Percentiles rank a stretch among this genome's conserved stretches.
Conservation (phyloP, 2,797 vertebrate genomes). For the Rhyacichthys aspro region DNA sequence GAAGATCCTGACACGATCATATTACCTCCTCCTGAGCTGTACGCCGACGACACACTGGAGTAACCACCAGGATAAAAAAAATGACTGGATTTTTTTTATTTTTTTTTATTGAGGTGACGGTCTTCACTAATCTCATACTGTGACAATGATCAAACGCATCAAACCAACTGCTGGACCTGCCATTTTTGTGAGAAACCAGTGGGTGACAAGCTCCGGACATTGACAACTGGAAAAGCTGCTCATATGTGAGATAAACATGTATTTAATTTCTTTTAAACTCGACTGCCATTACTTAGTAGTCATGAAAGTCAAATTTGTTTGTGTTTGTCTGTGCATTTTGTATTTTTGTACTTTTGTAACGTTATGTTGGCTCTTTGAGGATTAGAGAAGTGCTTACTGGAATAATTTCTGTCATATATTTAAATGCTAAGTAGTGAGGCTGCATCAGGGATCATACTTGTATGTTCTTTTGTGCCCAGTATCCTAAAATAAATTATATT, state of each 20-base stretch:
- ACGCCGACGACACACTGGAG: slow-evolving; percentile 62
- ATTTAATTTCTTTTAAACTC: not conserved
- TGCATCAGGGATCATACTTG: no score
- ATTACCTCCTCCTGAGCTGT: slow-evolving; percentile 80
- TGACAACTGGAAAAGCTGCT: no score
- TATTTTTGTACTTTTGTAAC: slow-evolving; percentile 26
- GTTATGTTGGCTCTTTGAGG: slow-evolving; percentile 15
- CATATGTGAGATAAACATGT: not conserved
- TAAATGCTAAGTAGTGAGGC: slow-evolving; percentile 6
- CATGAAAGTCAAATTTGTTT: slow-evolving; percentile 3
- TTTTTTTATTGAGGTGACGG: slow-evolving; percentile 12
- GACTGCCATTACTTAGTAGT: no score
- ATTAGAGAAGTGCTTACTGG: slow-evolving; percentile 8
- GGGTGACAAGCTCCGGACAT: not conserved
- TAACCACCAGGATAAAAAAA: slow-evolving; percentile 29
- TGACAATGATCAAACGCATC: slow-evolving; percentile 19
- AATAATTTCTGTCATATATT: slow-evolving; percentile 20
- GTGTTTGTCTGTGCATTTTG: slow-evolving; percentile 22
- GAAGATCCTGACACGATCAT: slow-evolving; percentile 48
- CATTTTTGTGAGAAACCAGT: not conserved
- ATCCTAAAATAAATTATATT: no score
- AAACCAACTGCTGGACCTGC: not conserved
- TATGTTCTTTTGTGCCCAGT: no score
- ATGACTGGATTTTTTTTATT: slow-evolving; percentile 18
- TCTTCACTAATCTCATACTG: slow-evolving; percentile 18